Evolutionary conservation across 2,888 invertebrate species (phyloP).

Genomic region (Schizaphis graminum): DNA sequence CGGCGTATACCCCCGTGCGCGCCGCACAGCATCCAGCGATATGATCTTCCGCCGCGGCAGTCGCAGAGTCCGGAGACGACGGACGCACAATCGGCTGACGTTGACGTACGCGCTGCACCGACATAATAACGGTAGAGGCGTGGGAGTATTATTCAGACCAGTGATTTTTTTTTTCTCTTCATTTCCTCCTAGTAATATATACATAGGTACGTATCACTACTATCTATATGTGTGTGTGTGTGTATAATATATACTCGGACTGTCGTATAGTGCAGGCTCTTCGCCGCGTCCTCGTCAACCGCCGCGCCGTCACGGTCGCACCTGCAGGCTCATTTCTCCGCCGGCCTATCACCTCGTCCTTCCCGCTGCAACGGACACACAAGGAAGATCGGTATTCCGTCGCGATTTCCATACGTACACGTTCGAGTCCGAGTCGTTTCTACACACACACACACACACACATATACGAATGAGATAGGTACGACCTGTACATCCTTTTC

Average conservation of each 20-base stretch:
- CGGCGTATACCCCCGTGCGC: background rate
- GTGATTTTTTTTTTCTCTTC: background rate
- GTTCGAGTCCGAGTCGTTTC: background rate
- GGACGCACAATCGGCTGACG: conserved; percentile 53
- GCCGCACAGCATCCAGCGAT: conserved; percentile 17
- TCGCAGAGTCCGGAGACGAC: background rate
- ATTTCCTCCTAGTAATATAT: background rate
- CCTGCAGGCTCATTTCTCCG: conserved; percentile 3
- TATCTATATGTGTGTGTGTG: background rate
- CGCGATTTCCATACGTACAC: conserved; percentile 39
- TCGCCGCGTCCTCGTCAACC: background rate
- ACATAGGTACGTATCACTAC: too few species aligned
- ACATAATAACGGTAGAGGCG: conserved; percentile 58
- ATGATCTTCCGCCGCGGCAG: background rate
- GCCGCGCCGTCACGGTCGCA: background rate
- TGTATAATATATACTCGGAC: background rate
- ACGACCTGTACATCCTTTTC: background rate
- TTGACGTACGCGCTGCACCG: conserved; percentile 57
- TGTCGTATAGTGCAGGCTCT: background rate
- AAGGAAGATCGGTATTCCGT: conserved; percentile 18
- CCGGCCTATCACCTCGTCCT: background rate
- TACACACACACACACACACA: background rate
- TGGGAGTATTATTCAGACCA: conserved; percentile 56
- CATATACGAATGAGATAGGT: background rate
- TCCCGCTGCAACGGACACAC: background rate